Base-by-base conservation (phyloP, 2,888 invertebrate genomes). In the Cephus nigrinus region DNA sequence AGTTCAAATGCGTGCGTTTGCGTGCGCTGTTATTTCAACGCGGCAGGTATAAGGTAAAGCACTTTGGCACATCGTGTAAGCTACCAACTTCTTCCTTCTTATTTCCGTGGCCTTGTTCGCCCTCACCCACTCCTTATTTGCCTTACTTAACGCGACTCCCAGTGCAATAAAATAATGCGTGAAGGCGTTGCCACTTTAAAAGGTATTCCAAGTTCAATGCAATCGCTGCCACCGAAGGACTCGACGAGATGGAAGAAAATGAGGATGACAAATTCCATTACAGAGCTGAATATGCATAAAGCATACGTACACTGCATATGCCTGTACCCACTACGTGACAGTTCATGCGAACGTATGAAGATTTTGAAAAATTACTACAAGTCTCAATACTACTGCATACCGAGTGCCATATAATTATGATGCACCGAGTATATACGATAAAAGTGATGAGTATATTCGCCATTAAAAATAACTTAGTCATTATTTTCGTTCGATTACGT, bases 21-120 rank as follows among this genome's bases (percentile, higher is more conserved):
- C 55, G 55, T 55, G 55, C 55, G 80, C 78, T 79, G 82, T 82
- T 84, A 81, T 72, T 80, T 77, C 74, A 34, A 71, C 78, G 78
- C 83, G 80, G 83, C 81, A 84, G 83, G 83, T 85, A 86, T 86
- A 86, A 86, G 87, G 84, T 84, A 86, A 87, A 86, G 86, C 84
- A 85, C 87, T 86, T 86, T 84, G 84, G 86, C 82, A 80, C 80
- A 79, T 55, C 76, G 78, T 82, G 81, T 82, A 82, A 82, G 82
- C 84, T 81, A 79, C 81, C 69, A 73, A 77, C 79, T 75, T 75
- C 82, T 77, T 75, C 78, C 75, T 76, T 76, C 79, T 82, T 77
- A 55, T 79, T 77, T 68, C 74, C 32, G 77, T 55, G 75, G 73
- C 78, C 80, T 77, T 75, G 76, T 80, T 74, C 76, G 75, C 72